phyloP scores from a whole-genome alignment of 2,888 invertebrate genomes.

The Orthosia gothica region DNA sequence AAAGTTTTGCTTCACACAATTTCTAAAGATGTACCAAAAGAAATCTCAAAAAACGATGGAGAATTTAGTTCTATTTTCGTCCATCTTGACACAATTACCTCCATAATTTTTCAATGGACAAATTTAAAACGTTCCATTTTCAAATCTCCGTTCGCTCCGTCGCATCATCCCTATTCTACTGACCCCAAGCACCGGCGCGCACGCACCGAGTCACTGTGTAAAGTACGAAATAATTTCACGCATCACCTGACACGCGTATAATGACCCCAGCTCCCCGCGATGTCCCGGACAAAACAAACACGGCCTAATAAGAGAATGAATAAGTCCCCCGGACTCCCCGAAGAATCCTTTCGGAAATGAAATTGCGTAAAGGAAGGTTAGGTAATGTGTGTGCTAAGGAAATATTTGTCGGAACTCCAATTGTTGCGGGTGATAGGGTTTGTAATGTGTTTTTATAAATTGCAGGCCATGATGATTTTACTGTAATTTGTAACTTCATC shows the following conservation, averaged over 20 bases:
- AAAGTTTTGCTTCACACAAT: too few species aligned
- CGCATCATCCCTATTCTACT: constrained; percentile 75
- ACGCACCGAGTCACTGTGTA: constrained; percentile 88
- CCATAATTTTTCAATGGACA: background rate
- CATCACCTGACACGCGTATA: constrained; percentile 89
- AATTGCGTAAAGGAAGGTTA: constrained; percentile 65
- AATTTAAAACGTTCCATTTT: background rate
- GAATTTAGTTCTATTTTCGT: too few species aligned
- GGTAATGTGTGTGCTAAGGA: constrained; percentile 65
- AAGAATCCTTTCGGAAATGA: constrained; percentile 76
- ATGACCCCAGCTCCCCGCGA: constrained; percentile 85
- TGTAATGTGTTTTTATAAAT: constrained; percentile 1
- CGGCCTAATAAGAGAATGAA: constrained; percentile 81
- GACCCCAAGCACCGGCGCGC: constrained; percentile 79
- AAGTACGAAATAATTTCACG: constrained; percentile 92
- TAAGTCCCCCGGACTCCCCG: constrained; percentile 69
- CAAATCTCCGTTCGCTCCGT: constrained; percentile 30
- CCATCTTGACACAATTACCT: too few species aligned
- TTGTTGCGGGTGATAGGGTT: constrained; percentile 33
- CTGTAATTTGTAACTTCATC: too few species aligned
- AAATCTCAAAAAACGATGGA: too few species aligned
- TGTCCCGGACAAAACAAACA: constrained; percentile 86
- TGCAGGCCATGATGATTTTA: background rate
- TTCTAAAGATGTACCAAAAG: too few species aligned
- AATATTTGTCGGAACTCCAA: constrained; percentile 49